Base-by-base conservation (phyloP, 1,140 invertebrate species). In the Drosophila gunungcola region DNA sequence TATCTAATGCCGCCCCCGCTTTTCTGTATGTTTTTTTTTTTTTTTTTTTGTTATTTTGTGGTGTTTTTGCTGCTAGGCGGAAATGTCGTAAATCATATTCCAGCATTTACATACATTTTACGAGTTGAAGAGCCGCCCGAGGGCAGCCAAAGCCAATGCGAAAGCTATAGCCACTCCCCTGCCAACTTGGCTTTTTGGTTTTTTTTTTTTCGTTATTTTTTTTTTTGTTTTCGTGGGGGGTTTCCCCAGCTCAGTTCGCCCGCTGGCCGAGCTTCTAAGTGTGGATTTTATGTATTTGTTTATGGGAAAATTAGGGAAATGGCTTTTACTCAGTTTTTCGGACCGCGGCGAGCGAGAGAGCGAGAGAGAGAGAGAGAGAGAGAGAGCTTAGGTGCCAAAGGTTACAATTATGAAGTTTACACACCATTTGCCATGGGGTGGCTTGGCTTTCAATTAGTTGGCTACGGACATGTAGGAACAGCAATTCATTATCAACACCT, bases 281-380 rank as follows among this genome's bases (percentile, higher is more conserved):
- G 90, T 91, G 85, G 85, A 91, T 91, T 91, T 91, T 91, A 91
- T 91, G 90, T 83, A 73, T 84, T 90, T 90, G 90, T 91, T 91
- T 91, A 91, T 91, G 90, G 85, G 82, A 86, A 91, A 91, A 91
- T 91, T 91, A 91, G 82, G 88, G 77, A 91, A 91, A 90, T 90
- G 77, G 82, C 82, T 84, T 72, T 84, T 76, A 83, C 84, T 80
- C 67, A 64, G 73, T 78, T 78, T 64, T 65, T 42, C 39, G 51
- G 55, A 73, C 16, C 32, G 39, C 57, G 21, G 56, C 32, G 13
- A 21, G 16, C 16, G 16, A 21, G 1, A 21, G 16, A 21, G 16
- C 0, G 16, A 21, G 10, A 29, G 43, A 16, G 43, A 43, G 57
- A n/a, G n/a, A n/a, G 16, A 21, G 16, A 21, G 16, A 21, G 10